Conservation (phyloP, 2,797 vertebrate genomes). For the Aulostomus chinensis region DNA sequence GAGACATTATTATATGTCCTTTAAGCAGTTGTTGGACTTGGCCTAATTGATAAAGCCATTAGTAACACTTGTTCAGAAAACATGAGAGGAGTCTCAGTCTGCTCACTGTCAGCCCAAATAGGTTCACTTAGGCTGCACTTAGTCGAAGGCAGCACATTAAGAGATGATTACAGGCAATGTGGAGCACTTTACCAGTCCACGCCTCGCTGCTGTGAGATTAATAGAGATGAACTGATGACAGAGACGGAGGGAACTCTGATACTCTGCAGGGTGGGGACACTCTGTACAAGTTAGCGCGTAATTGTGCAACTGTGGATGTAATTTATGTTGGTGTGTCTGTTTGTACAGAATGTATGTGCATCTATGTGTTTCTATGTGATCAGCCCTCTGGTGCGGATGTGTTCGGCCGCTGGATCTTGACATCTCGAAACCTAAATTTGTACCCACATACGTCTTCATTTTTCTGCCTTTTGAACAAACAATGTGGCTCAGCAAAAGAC, state of each 20-base stretch:
- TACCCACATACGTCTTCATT: constrained; percentile 14
- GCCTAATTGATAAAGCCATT: constrained; percentile 97
- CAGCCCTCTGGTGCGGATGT: background rate
- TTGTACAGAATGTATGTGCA: background rate
- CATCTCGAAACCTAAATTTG: constrained; percentile 16
- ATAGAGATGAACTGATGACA: constrained; percentile 75
- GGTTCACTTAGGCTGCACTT: constrained; percentile 85
- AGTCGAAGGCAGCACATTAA: constrained; percentile 87
- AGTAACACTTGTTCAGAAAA: constrained; percentile 99
- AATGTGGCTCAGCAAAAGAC: constrained; percentile 23
- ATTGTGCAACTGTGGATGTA: background rate
- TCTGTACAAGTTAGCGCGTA: background rate
- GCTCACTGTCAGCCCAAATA: constrained; percentile 96
- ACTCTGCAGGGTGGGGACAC: constrained; percentile 13
- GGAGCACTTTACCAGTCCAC: constrained; percentile 89
- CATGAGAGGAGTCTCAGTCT: constrained; percentile 91
- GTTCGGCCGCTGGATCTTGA: constrained; percentile 1
- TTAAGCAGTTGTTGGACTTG: constrained; percentile 83
- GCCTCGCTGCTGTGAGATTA: constrained; percentile 87
- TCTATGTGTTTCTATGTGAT: constrained; percentile 2
- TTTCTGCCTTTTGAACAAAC: constrained; percentile 42
- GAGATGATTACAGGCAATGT: constrained; percentile 77
- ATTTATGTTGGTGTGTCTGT: background rate
- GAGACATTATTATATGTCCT: constrained; percentile 79
- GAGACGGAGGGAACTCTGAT: constrained; percentile 32